A percentile compares a stretch with the other conserved stretches of the same genome.
phyloP scores from a whole-genome alignment of 2,888 invertebrate species.

The Gymnoscelis rufifasciata region DNA sequence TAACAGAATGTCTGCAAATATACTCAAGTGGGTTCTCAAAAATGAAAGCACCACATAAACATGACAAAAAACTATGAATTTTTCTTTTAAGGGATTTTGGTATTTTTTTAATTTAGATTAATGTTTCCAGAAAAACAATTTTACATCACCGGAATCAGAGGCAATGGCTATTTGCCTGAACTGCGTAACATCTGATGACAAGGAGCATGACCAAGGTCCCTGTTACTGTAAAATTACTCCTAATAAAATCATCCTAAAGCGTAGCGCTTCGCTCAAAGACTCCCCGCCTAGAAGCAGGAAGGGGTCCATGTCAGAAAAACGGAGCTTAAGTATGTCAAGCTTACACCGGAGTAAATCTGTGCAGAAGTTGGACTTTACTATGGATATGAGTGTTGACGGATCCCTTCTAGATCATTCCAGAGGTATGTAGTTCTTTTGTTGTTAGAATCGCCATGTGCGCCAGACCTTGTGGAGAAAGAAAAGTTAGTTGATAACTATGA shows the following conservation, averaged over 20 bases:
- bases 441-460: too few relatives aligned
- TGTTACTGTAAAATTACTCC: conserved; percentile 61
- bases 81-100: too few relatives aligned
- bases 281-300: conserved; percentile 55
- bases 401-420: conserved; percentile 60
- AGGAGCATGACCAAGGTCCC: conserved; percentile 41
- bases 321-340: conserved; percentile 65
- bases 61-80: too few relatives aligned
- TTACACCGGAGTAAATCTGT: conserved; percentile 68
- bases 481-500: too few relatives aligned
- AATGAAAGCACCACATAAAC: too few relatives aligned
- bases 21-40: too few relatives aligned
- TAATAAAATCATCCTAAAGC: conserved; percentile 45
- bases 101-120: too few relatives aligned
- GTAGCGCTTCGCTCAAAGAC: conserved; percentile 63
- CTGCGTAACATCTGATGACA: conserved; percentile 44
- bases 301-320: conserved; percentile 53
- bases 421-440: conserved; percentile 40
- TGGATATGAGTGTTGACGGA: conserved; percentile 75
- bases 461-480: too few relatives aligned
- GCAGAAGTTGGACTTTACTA: conserved; percentile 74
- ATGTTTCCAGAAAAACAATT: conserved; percentile 61
- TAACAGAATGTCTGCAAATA: too few relatives aligned
- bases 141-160: conserved; percentile 65
- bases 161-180: conserved; percentile 63